phyloP scores from a whole-genome alignment of 2,797 vertebrate genomes.

The Aldrovandia affinis region DNA sequence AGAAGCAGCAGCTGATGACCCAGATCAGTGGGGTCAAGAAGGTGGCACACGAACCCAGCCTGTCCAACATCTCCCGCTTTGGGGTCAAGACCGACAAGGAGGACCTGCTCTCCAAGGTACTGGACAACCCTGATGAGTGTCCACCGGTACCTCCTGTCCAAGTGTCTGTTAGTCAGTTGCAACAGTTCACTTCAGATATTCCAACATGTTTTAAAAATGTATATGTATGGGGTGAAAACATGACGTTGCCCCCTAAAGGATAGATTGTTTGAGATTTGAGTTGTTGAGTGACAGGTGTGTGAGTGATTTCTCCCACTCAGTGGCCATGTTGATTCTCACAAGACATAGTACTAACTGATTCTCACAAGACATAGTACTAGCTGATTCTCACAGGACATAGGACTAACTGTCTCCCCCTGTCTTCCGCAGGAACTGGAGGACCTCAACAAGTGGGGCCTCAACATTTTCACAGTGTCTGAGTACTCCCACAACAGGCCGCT shows the following conservation, averaged over 20 bases:
- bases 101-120: slow-evolving; percentile 90
- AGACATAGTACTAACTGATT: neutral
- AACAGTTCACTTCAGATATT: slow-evolving; percentile 8
- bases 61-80: slow-evolving; percentile 90
- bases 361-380: neutral
- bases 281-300: neutral
- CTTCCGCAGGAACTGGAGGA: slow-evolving; percentile 87
- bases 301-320: no score
- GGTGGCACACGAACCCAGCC: slow-evolving; percentile 89
- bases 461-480: slow-evolving; percentile 95
- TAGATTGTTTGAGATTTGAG: neutral
- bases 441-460: slow-evolving; percentile 97
- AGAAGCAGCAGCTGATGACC: slow-evolving; percentile 94
- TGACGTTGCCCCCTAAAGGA: neutral
- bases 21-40: slow-evolving; percentile 98
- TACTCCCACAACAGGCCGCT: slow-evolving; percentile 91
- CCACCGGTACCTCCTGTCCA: neutral
- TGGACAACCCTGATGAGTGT: neutral
- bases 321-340: neutral
- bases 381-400: neutral
- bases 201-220: neutral
- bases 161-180: neutral
- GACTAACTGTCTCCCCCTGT: slow-evolving; percentile 28
- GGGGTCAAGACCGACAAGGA: slow-evolving; percentile 95
- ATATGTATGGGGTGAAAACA: neutral